Base-by-base conservation (phyloP, 2,113 vertebrate species). In the Corythornis vintsioides region DNA sequence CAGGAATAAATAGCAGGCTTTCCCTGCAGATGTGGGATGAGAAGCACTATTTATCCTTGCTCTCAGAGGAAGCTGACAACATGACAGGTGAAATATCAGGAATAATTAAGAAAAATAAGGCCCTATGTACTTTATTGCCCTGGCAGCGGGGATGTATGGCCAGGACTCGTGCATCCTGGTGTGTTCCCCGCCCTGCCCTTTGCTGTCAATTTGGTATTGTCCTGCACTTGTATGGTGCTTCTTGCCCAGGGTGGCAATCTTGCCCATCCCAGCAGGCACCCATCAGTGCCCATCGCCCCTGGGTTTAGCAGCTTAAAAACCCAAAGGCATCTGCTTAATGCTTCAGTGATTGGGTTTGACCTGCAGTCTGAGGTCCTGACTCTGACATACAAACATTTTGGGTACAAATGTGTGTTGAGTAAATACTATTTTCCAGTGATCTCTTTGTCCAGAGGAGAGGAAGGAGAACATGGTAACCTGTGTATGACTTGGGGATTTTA, bases 51-150 rank as follows among this genome's bases (percentile, higher is more conserved):
- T 97, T 97, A 97, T 98, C 43, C 94, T 96, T n/a, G 50, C 93
- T 97, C 96, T 96, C 93, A 80, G 97, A 97, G 96, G 97, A 95
- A 97, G 96, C 94, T 97, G 97, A 97, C 97, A 97, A 89, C 95
- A 87, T 97, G 97, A 96, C 70, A 94, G 95, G 96, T 96, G 96
- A 97, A 97, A 95, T 83, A 94, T 96, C 92, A 97, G 95, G 97
- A 97, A 97, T 98, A 98, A 98, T 98, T 97, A 98, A 98, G 98
- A 98, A 97, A 97, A 98, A 97, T 97, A 96, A 96, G 83, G 86
- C 74, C 9, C 21, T 76, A 20, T 92, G 83, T 95, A 87, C 88
- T 95, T 93, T 95, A 65, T 94, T 74, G 94, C 90, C 75, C 89
- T 70, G 26, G 4, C 71, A 55, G 93, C 89, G 92, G 92, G 86